Base-by-base conservation (phyloP, 2,797 vertebrate species). In the Gymnodraco acuticeps region DNA sequence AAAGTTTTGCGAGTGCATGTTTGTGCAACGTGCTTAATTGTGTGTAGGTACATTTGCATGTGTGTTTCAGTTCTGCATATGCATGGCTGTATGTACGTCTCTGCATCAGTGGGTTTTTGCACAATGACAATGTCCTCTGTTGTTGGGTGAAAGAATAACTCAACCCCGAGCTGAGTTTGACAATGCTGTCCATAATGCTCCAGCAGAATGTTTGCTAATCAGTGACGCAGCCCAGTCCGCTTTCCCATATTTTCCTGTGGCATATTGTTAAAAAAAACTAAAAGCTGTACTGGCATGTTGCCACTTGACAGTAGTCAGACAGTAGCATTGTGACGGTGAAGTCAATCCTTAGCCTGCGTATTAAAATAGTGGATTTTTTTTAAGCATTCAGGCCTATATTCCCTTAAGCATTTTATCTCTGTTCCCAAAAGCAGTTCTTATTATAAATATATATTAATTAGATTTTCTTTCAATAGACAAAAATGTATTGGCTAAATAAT, bases 131-230 rank as follows among this genome's bases (percentile, higher is more conserved):
- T 78, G 78, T 87, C 78, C 23, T 77, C 63, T 68, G 71, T 73
- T 46, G 15, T 38, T n/a, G 31, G 16, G 54, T 51, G 38, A 50
- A 52, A 76, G 48, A 84, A n/a, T 81, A 48, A 77, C 63, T 86
- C 59, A 47, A 78, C 81, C 68, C 70, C 1, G 48, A 73, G 53
- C 58, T 8, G 41, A 70, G 20, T 77, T 69, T 56, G 51, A 89
- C 82, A 83, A 80, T 80, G 75, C 83, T 54, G 53, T 81, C 75
- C 14, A 10, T 73, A 67, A 77, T 48, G 58, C 63, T 63, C 10
- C 13, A 72, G 67, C 63, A 61, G 52, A 76, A 50, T 19, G 61
- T 76, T 82, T 76, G 64, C 56, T 85, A 72, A 83, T 87, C 84
- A 82, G 47, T 50, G 73, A 42, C 67, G 38, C 54, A 17, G n/a